Evolutionary conservation across 2,797 vertebrate species (phyloP).

Genomic region (Megalops cyprinoides): DNA sequence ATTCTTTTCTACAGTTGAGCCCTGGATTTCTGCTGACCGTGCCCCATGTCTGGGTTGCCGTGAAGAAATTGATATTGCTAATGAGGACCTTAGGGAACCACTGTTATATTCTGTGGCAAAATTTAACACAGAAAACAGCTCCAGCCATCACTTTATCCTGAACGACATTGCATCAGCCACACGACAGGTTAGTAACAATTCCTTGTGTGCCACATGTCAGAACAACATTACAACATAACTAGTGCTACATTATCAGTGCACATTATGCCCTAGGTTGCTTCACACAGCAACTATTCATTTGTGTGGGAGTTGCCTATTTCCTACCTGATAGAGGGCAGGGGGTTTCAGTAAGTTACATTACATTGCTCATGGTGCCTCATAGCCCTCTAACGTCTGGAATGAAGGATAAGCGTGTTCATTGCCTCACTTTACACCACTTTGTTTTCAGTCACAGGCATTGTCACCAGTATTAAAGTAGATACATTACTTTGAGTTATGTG

Average conservation of each 20-base stretch:
- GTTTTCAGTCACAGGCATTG: background rate
- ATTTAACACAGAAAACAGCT: constrained; percentile 71
- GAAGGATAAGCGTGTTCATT: background rate
- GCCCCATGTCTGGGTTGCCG: constrained; percentile 77
- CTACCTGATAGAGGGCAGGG: background rate
- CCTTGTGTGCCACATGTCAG: too few species aligned
- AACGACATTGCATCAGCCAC: constrained; percentile 55
- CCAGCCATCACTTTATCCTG: constrained; percentile 69
- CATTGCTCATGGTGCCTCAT: background rate
- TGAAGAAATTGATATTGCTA: constrained; percentile 55
- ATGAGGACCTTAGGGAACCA: constrained; percentile 68
- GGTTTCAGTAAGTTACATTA: background rate
- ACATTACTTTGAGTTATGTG: background rate
- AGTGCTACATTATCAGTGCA: too few species aligned
- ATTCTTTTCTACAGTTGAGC: constrained; percentile 59
- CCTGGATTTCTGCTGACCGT: constrained; percentile 27
- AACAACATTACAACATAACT: too few species aligned
- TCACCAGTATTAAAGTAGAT: background rate
- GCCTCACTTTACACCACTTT: background rate
- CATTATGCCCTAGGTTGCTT: background rate
- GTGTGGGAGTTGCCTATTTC: background rate
- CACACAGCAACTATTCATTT: background rate
- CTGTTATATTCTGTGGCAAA: constrained; percentile 64
- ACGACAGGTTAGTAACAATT: constrained; percentile 75
- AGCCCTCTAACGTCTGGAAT: background rate